Conservation (phyloP, 92 coral and sea anemone species). For the Diadumene lineata region DNA sequence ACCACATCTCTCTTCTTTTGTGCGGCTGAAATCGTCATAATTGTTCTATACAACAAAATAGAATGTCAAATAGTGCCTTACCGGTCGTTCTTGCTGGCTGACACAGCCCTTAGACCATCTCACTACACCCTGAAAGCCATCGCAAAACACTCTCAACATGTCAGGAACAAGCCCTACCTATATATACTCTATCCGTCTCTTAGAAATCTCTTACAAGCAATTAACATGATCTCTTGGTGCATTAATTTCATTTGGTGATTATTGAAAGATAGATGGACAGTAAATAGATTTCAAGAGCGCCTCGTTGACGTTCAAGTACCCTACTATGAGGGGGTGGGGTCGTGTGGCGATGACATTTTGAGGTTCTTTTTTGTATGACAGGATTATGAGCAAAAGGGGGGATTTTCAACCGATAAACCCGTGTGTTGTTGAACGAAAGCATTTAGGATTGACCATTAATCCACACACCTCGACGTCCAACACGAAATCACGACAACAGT, state of each 20-base stretch:
- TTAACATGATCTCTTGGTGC: slow-evolving; percentile 63
- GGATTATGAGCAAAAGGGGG: background rate
- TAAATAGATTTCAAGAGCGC: slow-evolving; percentile 18
- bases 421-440: background rate
- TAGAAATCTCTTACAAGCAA: slow-evolving; percentile 59
- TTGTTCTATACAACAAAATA: slow-evolving; percentile 9
- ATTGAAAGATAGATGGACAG: slow-evolving; percentile 15
- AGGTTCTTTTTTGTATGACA: background rate
- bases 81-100: background rate
- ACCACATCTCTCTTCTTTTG: slow-evolving; percentile 16
- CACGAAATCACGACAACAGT: background rate
- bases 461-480: background rate
- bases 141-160: background rate
- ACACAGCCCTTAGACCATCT: background rate
- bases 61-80: slow-evolving; percentile 2
- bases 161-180: background rate
- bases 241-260: slow-evolving; percentile 54
- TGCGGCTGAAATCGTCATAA: background rate
- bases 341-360: background rate
- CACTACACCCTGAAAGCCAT: background rate
- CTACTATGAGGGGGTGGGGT: slow-evolving; percentile 1
- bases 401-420: background rate
- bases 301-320: slow-evolving; percentile 12
- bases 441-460: background rate
- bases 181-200: slow-evolving; percentile 18